Base-by-base conservation (phyloP, 2,113 vertebrate species). In the Atlantisia rogersi region DNA sequence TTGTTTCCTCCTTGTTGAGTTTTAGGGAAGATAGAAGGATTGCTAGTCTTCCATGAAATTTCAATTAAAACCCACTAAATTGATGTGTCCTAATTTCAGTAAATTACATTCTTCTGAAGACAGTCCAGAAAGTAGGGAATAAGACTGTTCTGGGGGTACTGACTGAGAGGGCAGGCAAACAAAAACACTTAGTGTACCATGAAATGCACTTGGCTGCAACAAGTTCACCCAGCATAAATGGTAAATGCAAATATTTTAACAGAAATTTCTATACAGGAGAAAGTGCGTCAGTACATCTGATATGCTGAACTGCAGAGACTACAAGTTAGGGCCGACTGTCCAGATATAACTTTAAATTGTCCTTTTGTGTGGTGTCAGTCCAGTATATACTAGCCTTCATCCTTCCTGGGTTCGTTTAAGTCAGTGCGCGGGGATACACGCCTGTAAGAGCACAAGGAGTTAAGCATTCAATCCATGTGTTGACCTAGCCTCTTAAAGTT, bases 71-170 rank as follows among this genome's bases (percentile, higher is more conserved):
- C 11, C 14, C 9, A 73, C 58, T 63, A 69, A 95, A 87, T 25
- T 31, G 22, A 32, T 39, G 79, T 82, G 71, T 31, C 71, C 92
- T 87, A 82, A 26, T 93, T 96, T 86, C 50, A 63, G 60, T 46
- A 77, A 21, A 68, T 56, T 94, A 37, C 48, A 21, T 58, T 82
- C 31, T 85, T 62, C 67, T 56, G 59, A 17, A 52, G 1, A 59
- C 31, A 65, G 26, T 60, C 17, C 78, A 80, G 37, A 85, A 82
- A 62, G 15, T 1, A 84, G 10, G 25, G 8, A 87, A 28, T n/a
- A 81, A 42, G 32, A 22, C 55, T 69, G 11, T 69, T 95, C 37
- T 80, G 37, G 5, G 40, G 62, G 35, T 79, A 52, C 14, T 76
- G 55, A 65, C 28, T 20, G 71, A 14, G 40, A 9, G 8, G 11